phyloP scores from a whole-genome alignment of 2,888 invertebrate genomes.

The Blera fallax region DNA sequence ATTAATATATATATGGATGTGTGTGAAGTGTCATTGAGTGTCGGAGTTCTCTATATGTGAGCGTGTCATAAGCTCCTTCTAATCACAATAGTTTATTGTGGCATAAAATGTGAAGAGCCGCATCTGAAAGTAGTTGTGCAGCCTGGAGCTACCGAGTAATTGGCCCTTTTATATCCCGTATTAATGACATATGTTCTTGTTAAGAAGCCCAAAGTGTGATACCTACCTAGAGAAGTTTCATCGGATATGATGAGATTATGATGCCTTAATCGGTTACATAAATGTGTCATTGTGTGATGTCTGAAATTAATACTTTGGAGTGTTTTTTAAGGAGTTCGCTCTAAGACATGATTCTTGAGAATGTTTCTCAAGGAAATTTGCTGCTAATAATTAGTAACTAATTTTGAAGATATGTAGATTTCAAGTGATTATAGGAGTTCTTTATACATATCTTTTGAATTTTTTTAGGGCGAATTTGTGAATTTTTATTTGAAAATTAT shows the following conservation, averaged over 20 bases:
- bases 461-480: no score
- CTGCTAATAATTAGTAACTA: conserved; percentile 25
- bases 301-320: conserved; percentile 44
- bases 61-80: conserved; percentile 69
- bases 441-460: no score
- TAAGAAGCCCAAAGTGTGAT: conserved; percentile 49
- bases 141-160: conserved; percentile 63
- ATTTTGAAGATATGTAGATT: conserved; percentile 1
- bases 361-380: conserved; percentile 17
- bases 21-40: conserved; percentile 54
- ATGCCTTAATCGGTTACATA: conserved; percentile 63
- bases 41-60: conserved; percentile 29
- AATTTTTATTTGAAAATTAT: no score
- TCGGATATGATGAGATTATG: conserved; percentile 64
- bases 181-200: conserved; percentile 68
- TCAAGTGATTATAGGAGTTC: not conserved
- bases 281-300: conserved; percentile 62
- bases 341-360: conserved; percentile 28
- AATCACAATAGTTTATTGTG: conserved; percentile 73
- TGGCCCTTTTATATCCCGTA: conserved; percentile 62
- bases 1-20: conserved; percentile 42
- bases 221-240: conserved; percentile 38
- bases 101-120: conserved; percentile 68
- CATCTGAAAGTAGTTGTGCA: conserved; percentile 43
- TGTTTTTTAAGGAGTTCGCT: conserved; percentile 30